Evolutionary conservation across 2,113 vertebrate species (phyloP).

Genomic region (Hippolais icterina): DNA sequence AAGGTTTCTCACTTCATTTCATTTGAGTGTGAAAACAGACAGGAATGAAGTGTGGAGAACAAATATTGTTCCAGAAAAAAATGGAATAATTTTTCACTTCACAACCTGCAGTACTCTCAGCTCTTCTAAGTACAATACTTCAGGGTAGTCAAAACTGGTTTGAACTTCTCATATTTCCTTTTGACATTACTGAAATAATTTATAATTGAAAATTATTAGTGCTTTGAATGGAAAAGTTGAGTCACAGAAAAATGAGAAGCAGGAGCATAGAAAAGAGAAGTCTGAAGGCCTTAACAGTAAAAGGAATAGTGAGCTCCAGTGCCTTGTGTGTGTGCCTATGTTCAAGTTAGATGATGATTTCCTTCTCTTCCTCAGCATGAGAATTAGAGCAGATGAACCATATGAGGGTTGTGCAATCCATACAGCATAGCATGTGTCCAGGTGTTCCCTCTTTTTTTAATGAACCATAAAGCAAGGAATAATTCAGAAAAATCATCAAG

Average conservation of each 20-base stretch:
- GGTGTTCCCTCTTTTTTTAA: background rate
- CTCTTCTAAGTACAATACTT: background rate
- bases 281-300: background rate
- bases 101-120: background rate
- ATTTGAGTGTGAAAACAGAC: background rate
- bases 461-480: background rate
- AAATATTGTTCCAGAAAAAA: background rate
- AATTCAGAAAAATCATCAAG: background rate
- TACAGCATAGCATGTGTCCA: background rate
- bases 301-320: background rate
- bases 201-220: background rate
- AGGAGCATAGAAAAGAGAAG: background rate
- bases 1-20: background rate
- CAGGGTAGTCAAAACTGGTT: background rate
- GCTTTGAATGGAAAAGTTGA: background rate
- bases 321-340: background rate
- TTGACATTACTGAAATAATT: background rate
- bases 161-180: background rate
- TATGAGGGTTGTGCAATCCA: background rate
- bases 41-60: background rate
- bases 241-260: background rate
- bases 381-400: background rate
- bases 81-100: background rate
- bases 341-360: background rate
- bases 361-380: background rate